Base-by-base conservation (phyloP, 2,797 vertebrate genomes). In the Acestrorhynchus altus region DNA sequence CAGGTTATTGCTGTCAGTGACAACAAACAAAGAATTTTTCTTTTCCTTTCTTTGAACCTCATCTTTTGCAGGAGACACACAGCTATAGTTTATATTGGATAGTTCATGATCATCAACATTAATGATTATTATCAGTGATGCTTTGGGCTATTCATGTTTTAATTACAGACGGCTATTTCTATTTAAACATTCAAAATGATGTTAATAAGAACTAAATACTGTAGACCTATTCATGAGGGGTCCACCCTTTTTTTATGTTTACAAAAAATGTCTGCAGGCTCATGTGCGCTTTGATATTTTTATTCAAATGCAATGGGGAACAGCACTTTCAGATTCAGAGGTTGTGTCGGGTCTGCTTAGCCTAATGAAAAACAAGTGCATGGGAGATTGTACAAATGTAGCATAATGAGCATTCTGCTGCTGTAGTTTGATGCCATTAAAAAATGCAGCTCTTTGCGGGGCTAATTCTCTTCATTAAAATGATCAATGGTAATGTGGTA, bases 401-500 rank as follows among this genome's bases (percentile, higher is more conserved):
- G 40, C 46, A 74, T 74, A 74, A 79, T 74, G 71, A 65, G 76
- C 26, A 78, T 76, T 76, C 54, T 79, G 42, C 18, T 72, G 72
- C 52, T 42, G 22, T 47, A 61, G 20, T 59, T 51, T 20, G 46
- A 65, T 75, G 44, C 39, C 31, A 61, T 79, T 54, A 68, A 72
- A 60, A 76, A 75, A 78, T 74, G 69, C 8, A 3, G n/a, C 44
- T 56, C 28, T 57, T 74, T 69, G 71, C 64, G 61, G 60, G 56
- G 57, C 71, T 52, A 79, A 74, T 39, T 63, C 44, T 13, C 72
- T 68, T 79, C 61, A 78, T 82, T 75, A 78, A 61, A 76, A 42
- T 82, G 67, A 82, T 72, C 64, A 68, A 74, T 74, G 77, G 74
- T 56, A 51, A 40, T 59, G 26, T 35, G 28, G 46, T 24, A 52